Evolutionary conservation across 2,888 invertebrate genomes (phyloP), one percentile per base, ranked within the genome.

Genomic region (Pogonocherus hispidulus): DNA sequence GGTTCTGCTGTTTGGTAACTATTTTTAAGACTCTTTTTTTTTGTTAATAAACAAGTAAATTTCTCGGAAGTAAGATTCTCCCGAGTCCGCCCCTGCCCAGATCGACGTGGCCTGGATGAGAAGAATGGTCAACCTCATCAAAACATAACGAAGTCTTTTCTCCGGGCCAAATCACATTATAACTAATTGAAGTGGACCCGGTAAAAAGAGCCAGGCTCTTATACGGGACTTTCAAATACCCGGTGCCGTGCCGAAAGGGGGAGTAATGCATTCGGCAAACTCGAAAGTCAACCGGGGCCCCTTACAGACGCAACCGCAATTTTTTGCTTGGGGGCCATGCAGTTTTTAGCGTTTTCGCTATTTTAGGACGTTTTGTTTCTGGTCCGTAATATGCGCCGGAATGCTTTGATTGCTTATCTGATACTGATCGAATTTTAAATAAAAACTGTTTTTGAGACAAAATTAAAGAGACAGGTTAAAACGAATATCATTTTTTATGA

Each of bases 111-210:
- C 69, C 70, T 67, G 73, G 72, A 76, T 73, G 77, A 79, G 79
- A 81, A 81, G 82, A 83, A 83, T 81, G 84, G 82, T 80, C 83
- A 83, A 79, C 83, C 82, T 83, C 83, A 83, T 83, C 83, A 84
- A 83, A 84, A 83, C 81, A 84, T 84, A 84, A 84, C 83, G 83
- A 84, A 83, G 82, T 82, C 82, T 82, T 83, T 84, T 82, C 83
- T 82, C 80, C 80, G 78, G 80, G 81, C 82, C 80, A 84, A 84
- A 84, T 84, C 83, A 84, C 83, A 84, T 84, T 84, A 84, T 84
- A 83, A 84, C 84, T 84, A 84, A 84, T 84, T 84, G 84, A 83
- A 84, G 84, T 83, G 83, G 82, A 76, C 79, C 76, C 71, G 70
- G 75, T 76, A 78, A 80, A 80, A 80, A 78, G 74, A 70, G 76